These are phyloP conservation scores for Rhinichthys osculus DNA, from an alignment of 2,797 vertebrate genomes.

Conservation along the genomic window DNA sequence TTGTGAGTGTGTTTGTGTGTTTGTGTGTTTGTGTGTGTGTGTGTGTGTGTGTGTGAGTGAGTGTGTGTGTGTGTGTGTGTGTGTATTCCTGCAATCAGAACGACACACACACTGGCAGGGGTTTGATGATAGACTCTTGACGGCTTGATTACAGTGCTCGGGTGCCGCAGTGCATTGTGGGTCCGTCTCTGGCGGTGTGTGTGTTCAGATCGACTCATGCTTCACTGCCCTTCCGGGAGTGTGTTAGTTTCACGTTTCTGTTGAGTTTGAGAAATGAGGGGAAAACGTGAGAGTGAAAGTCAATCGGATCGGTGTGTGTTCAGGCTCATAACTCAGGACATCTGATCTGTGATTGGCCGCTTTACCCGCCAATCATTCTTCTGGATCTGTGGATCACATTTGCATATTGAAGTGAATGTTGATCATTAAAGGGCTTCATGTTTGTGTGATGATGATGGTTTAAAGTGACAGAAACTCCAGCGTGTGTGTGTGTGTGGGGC, in stretches of 20 bases:
- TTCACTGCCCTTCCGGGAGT: neutral
- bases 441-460: neutral
- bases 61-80: neutral
- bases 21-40: neutral
- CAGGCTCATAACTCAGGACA: no score
- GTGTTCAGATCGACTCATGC: neutral
- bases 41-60: neutral
- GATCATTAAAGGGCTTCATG: neutral
- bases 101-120: neutral
- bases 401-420: neutral
- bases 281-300: neutral
- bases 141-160: constrained; percentile 11
- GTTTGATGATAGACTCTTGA: neutral
- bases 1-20: neutral
- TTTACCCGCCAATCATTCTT: neutral
- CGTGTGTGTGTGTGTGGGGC: no score
- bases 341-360: neutral
- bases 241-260: neutral
- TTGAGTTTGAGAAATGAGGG: neutral
- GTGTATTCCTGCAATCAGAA: neutral
- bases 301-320: neutral
- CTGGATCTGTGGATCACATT: neutral
- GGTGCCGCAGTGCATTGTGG: constrained; percentile 17
- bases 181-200: neutral
- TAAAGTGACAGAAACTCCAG: no score